Base-by-base conservation (phyloP, 2,888 invertebrate species). In the Sminthurides aquaticus region DNA sequence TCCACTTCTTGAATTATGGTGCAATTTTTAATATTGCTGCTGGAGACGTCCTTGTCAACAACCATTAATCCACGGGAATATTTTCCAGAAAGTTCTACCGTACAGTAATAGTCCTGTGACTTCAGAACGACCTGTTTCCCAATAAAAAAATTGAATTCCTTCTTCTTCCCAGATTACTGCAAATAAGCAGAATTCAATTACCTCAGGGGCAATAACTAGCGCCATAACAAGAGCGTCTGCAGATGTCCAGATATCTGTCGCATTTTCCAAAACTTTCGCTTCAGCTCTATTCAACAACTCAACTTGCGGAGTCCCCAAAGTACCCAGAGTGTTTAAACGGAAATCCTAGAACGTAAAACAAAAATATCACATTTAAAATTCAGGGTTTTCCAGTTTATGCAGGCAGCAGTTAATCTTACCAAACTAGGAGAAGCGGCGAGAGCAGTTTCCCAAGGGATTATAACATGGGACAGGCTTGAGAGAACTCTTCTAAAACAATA, bases 361-460 rank as follows among this genome's bases (percentile, higher is more conserved):
- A 18, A 25, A 27, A 11, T 18, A 24, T 20, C 54, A 5, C n/a
- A 54, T 54, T 3, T 3, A 56, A 56, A 56, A 18, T 15, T 54
- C 8, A 20, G 22, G 8, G 11, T 20, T 54, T 18, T 27, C 22
- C 25, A 3, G 22, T 29, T 11, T 29, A 27, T 26, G 57, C 24
- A 22, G 22, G 11, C 11, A 57, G 57, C 2, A 56, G 25, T 29
- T 57, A 43, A 57, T 22, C 24, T 20, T 48, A 59, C 59, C 48
- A 48, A 5, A 3, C 24, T 59, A 2, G 59, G 24, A 8, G 49
- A 60, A 20, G 60, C 65, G 24, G 78, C 77, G 26, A 81, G 73
- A 71, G 84, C 84, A 0, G 85, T 79, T 77, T 90, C 90, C 88
- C 87, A 89, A 0, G 89, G 86, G 3, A 88, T 76, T 26, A 89